Evolutionary conservation across 2,888 invertebrate species (phyloP), one percentile per base, ranked within the genome.

Genomic region (Morinoia aosen): DNA sequence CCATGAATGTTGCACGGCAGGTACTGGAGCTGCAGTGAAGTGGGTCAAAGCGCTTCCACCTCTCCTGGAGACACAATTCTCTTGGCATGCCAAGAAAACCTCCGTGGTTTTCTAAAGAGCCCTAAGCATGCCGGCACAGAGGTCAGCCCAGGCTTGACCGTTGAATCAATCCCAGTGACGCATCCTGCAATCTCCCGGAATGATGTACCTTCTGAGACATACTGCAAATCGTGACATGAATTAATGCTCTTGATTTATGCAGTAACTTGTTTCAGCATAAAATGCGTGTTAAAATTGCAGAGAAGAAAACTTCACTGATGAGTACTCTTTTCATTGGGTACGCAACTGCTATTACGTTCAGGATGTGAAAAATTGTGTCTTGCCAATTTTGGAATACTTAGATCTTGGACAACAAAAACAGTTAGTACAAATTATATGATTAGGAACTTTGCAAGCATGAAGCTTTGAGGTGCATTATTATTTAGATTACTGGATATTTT

Each of bases 21-120:
- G 90, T 90, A 90, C 48, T 19, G 90, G 40, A 39, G 39, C 16
- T 90, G 76, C 48, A 90, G 90, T 16, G 90, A 90, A 90, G 90
- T 90, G 90, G 90, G 90, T 90, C 90, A 90, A 14, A 39, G 90
- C 90, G 40, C 39, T 48, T 90, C 90, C 39, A 39, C 90, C 90
- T 90, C 90, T 90, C 90, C 90, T 48, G 19, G 90, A 90, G 90
- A 90, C 90, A 90, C 40, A 90, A 90, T 90, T 48, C 90, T 90
- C 14, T 48, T 48, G 90, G 90, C 19, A 90, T 19, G 19, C 90
- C 90, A 48, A 90, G 90, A 90, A 40, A 48, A 90, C 90, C 90
- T 40, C 90, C 2, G 90, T 12, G 90, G 48, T 90, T 90, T 90
- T 90, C 90, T 48, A 90, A 90, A 90, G 39, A 48, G 40, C 90